These are phyloP conservation scores for Thamnophis elegans DNA, from an alignment of 2,797 vertebrate genomes.

Conservation along the genomic window DNA sequence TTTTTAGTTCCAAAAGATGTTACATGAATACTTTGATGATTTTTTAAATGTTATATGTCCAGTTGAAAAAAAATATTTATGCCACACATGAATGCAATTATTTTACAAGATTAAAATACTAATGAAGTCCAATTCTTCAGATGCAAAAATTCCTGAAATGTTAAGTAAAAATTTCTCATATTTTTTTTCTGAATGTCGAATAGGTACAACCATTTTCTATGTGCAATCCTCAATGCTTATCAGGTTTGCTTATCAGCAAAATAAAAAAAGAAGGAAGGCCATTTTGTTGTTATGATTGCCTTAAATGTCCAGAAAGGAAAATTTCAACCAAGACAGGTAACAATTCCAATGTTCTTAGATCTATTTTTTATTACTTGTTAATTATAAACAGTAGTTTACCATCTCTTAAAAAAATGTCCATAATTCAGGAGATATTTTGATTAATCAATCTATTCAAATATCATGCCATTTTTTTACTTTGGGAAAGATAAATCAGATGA, in stretches of 20 bases:
- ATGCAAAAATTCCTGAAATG: background rate
- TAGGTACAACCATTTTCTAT: background rate
- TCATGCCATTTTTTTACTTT: background rate
- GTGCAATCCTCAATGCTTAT: background rate
- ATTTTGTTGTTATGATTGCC: slow-evolving; percentile 1
- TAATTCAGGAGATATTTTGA: background rate
- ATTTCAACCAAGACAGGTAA: background rate
- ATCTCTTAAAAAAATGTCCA: background rate
- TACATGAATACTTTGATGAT: no score
- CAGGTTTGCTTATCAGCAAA: background rate
- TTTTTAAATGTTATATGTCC: no score
- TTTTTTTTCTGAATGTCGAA: background rate
- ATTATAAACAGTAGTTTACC: no score
- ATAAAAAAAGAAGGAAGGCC: background rate
- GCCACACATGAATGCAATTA: no score
- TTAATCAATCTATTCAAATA: background rate
- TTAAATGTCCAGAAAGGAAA: background rate
- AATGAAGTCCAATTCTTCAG: background rate
- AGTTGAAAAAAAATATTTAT: no score
- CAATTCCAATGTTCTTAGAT: no score
- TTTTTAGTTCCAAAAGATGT: no score
- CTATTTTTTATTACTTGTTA: no score
- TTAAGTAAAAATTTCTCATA: background rate
- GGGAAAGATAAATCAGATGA: background rate
- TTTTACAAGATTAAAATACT: background rate